A percentile compares a stretch with the other conserved stretches of the same genome.
Evolutionary conservation across 2,888 invertebrate genomes (phyloP).

Genomic region (Metopia argyrocephala): DNA sequence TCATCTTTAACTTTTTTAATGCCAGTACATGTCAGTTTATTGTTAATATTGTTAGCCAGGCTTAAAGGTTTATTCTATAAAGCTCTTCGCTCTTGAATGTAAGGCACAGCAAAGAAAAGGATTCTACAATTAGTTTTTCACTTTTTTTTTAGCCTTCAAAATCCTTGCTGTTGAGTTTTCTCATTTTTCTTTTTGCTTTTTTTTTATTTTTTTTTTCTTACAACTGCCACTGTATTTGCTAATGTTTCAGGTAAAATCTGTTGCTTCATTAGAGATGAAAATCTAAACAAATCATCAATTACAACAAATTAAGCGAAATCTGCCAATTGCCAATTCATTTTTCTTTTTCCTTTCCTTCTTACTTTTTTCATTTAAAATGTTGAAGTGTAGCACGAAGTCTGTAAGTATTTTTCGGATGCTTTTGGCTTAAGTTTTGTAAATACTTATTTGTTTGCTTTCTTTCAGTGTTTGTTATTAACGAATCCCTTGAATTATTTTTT

Average conservation of each 20-base stretch:
- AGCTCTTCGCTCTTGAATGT: neutral
- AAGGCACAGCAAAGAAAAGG: neutral
- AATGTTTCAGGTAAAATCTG: constrained; percentile 41
- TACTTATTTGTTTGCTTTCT: too few relatives aligned
- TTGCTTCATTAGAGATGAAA: constrained; percentile 57
- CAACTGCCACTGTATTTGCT: constrained; percentile 1
- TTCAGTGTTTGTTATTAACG: too few relatives aligned
- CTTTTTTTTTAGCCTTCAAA: neutral
- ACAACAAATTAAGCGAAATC: constrained; percentile 55
- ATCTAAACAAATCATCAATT: constrained; percentile 65
- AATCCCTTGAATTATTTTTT: too few relatives aligned
- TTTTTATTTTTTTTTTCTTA: constrained; percentile 1
- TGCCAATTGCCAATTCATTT: constrained; percentile 48
- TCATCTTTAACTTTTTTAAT: constrained; percentile 25
- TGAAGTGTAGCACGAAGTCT: too few relatives aligned
- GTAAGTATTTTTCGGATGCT: neutral
- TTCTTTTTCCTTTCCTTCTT: neutral
- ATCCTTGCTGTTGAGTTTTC: neutral
- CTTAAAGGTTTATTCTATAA: constrained; percentile 3
- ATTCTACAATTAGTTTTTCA: constrained; percentile 33
- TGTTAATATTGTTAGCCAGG: neutral
- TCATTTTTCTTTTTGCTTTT: neutral
- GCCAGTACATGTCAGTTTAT: constrained; percentile 1
- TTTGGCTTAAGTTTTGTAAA: too few relatives aligned
- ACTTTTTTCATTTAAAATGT: too few relatives aligned